Percentiles rank a stretch among this genome's conserved stretches.
Evolutionary conservation across 2,888 invertebrate species (phyloP).

Genomic region (Graphium colonna): DNA sequence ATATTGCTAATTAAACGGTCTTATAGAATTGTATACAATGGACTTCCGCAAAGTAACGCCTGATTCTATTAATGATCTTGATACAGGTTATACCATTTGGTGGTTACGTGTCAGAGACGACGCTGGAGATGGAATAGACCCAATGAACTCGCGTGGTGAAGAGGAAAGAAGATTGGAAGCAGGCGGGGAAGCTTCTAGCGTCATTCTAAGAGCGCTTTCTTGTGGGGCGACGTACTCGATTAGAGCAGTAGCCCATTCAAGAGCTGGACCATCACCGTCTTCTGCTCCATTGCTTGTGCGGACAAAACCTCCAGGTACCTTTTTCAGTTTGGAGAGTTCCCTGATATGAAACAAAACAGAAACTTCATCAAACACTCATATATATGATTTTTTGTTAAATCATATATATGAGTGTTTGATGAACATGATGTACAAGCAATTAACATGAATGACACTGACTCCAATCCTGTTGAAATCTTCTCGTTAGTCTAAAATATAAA

Average conservation of each 20-base stretch:
- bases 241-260: slow-evolving; percentile 62
- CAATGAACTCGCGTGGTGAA: slow-evolving; percentile 47
- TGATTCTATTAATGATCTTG: no score
- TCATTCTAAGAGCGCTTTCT: slow-evolving; percentile 56
- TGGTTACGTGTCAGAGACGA: slow-evolving; percentile 70
- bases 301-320: slow-evolving; percentile 68
- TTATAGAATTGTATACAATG: no score
- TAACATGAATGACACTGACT: no score
- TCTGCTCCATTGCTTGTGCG: slow-evolving; percentile 61
- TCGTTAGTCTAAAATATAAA: no score
- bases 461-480: no score
- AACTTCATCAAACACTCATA: no score
- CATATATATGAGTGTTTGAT: no score
- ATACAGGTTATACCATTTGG: slow-evolving; percentile 62
- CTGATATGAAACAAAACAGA: no score
- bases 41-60: no score
- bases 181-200: slow-evolving; percentile 60
- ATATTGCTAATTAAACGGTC: no score
- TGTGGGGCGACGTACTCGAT: slow-evolving; percentile 71
- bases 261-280: slow-evolving; percentile 61
- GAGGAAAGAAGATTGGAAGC: slow-evolving; percentile 64
- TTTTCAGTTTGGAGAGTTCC: background rate
- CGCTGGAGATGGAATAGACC: slow-evolving; percentile 51
- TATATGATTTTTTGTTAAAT: no score
- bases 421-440: no score